Percentiles rank a stretch among this genome's conserved stretches.
These are phyloP conservation scores for Xyrichtys novacula DNA, from an alignment of 2,797 vertebrate genomes.

Conservation along the genomic window DNA sequence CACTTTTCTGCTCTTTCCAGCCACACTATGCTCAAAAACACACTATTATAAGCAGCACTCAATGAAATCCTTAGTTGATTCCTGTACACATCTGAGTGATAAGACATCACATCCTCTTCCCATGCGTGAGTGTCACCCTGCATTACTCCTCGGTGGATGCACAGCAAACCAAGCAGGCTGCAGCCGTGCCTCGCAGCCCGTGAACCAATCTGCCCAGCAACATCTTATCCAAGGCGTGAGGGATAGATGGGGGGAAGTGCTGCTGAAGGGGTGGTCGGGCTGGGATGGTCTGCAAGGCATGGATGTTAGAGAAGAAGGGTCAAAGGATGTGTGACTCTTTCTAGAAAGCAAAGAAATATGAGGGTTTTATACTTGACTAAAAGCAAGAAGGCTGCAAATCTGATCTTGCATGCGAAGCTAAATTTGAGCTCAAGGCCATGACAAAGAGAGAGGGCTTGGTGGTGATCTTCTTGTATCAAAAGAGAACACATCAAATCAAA, in stretches of 20 bases:
- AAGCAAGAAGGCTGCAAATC: neutral
- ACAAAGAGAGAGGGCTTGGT: neutral
- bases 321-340: neutral
- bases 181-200: constrained; percentile 45
- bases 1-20: neutral
- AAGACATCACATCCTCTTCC: constrained; percentile 47
- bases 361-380: neutral
- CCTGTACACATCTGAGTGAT: constrained; percentile 15
- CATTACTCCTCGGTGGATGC: constrained; percentile 50
- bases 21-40: constrained; percentile 8
- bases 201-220: constrained; percentile 74
- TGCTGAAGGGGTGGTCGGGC: constrained; percentile 6
- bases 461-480: neutral
- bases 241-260: constrained; percentile 25
- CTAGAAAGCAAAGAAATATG: neutral
- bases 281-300: constrained; percentile 45
- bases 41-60: neutral
- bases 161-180: constrained; percentile 50
- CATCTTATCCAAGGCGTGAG: constrained; percentile 60
- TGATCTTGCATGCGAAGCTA: constrained; percentile 7
- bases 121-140: constrained; percentile 52
- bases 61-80: constrained; percentile 35
- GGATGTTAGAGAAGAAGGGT: neutral
- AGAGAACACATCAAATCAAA: neutral
- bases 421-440: neutral